phyloP scores from a whole-genome alignment of 1,140 invertebrate genomes.

The Muscidifurax raptorellus region DNA sequence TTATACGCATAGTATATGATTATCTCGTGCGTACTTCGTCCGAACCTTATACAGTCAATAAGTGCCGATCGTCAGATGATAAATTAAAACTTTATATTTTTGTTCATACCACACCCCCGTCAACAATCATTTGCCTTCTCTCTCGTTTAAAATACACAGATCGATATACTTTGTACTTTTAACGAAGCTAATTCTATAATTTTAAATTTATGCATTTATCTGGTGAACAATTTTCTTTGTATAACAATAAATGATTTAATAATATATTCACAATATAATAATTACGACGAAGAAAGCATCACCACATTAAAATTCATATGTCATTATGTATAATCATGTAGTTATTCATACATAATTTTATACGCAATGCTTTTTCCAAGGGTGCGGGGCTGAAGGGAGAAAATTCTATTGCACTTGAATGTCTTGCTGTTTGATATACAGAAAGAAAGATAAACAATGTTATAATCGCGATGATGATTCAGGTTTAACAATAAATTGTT shows the following conservation, averaged over 20 bases:
- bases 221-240: conserved; percentile 22
- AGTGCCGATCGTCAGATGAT: not conserved
- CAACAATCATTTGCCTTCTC: not conserved
- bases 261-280: not conserved
- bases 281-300: not conserved
- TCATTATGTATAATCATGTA: conserved; percentile 44
- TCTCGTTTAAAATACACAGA: not conserved
- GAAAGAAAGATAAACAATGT: not conserved
- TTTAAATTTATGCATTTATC: conserved; percentile 19
- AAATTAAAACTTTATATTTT: not conserved
- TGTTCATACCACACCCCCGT: not conserved
- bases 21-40: not conserved
- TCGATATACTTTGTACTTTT: conserved; percentile 9
- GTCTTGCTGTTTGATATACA: not conserved
- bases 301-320: not conserved
- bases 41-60: too few species aligned
- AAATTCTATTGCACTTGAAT: conserved; percentile 48
- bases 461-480: not conserved
- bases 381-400: not conserved
- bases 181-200: conserved; percentile 23
- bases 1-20: conserved; percentile 38
- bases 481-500: not conserved
- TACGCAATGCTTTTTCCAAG: conserved; percentile 24
- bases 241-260: conserved; percentile 19
- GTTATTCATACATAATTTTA: conserved; percentile 45